Conservation (phyloP, 1,140 invertebrate genomes). For the Drosophila insularis region DNA sequence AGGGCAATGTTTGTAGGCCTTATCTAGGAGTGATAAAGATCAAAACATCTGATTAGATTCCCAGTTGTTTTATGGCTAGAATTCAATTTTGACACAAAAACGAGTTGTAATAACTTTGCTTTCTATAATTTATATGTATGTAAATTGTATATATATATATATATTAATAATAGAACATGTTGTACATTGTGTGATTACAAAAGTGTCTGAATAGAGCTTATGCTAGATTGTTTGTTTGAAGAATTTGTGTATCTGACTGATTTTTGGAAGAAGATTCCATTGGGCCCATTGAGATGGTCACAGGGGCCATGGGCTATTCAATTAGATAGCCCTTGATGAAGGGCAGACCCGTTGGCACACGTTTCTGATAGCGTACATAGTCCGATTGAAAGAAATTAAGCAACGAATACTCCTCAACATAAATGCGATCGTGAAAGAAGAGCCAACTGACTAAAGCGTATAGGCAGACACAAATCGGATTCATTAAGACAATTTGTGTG, state of each 20-base stretch:
- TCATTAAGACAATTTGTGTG: constrained; percentile 96
- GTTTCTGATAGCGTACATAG: constrained; percentile 94
- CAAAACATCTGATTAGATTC: constrained; percentile 3
- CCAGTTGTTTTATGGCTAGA: background rate
- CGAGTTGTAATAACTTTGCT: background rate
- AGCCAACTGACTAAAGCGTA: constrained; percentile 93
- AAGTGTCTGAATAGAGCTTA: background rate
- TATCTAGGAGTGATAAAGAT: background rate
- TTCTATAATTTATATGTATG: background rate
- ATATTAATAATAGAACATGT: background rate
- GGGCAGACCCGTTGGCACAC: constrained; percentile 95
- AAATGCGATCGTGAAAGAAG: constrained; percentile 95
- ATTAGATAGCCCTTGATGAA: constrained; percentile 91
- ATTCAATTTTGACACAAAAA: background rate
- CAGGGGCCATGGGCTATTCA: constrained; percentile 41
- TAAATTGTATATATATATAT: background rate
- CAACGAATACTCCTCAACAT: constrained; percentile 95
- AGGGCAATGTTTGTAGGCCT: background rate
- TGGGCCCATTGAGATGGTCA: background rate
- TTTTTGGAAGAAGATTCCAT: background rate
- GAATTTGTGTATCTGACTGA: constrained; percentile 62
- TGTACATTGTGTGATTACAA: constrained; percentile 30
- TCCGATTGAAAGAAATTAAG: constrained; percentile 96
- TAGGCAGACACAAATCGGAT: constrained; percentile 93
- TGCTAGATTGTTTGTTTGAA: constrained; percentile 19